Percentiles rank a stretch among this genome's conserved stretches.
These are phyloP conservation scores for Synergus gifuensis DNA, from an alignment of 2,888 invertebrate species.

Conservation along the genomic window DNA sequence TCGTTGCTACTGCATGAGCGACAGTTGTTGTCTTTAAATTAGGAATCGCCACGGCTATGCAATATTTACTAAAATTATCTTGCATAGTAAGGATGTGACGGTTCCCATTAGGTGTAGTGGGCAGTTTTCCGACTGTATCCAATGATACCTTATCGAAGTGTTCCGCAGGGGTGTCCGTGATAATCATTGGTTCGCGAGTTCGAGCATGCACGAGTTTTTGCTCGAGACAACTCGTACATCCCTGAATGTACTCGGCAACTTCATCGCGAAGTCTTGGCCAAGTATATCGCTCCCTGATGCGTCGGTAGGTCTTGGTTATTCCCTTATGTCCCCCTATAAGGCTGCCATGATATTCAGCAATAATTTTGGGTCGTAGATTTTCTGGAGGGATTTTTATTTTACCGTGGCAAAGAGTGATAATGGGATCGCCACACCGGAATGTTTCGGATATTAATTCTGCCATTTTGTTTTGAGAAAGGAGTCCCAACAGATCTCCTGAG, in stretches of 20 bases:
- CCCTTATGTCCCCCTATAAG: too few relatives aligned
- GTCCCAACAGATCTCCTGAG: too few relatives aligned
- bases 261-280: background rate
- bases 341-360: too few relatives aligned
- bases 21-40: background rate
- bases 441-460: background rate
- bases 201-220: too few relatives aligned
- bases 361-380: too few relatives aligned
- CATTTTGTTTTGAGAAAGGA: background rate
- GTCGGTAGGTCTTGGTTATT: background rate
- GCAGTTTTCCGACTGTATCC: too few relatives aligned
- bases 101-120: too few relatives aligned
- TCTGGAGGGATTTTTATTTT: background rate
- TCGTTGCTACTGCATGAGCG: too few relatives aligned
- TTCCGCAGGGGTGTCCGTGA: too few relatives aligned
- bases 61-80: conserved; percentile 14
- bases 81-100: background rate
- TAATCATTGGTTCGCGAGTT: background rate
- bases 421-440: background rate
- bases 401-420: background rate
- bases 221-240: background rate
- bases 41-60: background rate
- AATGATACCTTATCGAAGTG: too few relatives aligned
- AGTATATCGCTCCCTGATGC: background rate
- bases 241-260: background rate